A percentile compares a stretch with the other conserved stretches of the same genome.
Conservation (phyloP, 2,113 vertebrate genomes). For the Mormyrus lacerda region DNA sequence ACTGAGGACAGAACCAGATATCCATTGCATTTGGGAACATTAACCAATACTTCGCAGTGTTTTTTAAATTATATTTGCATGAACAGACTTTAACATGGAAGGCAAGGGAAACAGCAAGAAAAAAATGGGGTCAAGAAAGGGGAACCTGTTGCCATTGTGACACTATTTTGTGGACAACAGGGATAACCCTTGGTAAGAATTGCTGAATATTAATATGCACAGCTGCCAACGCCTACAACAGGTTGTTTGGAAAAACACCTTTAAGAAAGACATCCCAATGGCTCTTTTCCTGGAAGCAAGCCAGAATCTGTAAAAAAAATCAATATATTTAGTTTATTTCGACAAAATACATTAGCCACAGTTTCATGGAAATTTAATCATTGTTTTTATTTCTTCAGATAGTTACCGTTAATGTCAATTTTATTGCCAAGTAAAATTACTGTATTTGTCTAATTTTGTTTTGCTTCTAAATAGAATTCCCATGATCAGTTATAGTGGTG, state of each 20-base stretch:
- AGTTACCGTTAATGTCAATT: background rate
- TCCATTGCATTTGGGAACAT: background rate
- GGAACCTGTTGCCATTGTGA: background rate
- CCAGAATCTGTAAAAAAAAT: background rate
- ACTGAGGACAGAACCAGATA: background rate
- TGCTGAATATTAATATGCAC: background rate
- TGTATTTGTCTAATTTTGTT: background rate
- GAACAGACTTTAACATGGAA: background rate
- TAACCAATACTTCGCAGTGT: background rate
- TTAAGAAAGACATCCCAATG: background rate
- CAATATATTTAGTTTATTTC: background rate
- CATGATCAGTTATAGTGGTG: background rate
- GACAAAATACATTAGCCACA: background rate
- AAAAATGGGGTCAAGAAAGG: background rate
- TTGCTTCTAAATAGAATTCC: background rate
- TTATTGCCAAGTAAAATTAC: background rate
- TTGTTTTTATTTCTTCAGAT: background rate
- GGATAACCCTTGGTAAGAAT: constrained; percentile 15
- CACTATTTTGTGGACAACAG: background rate
- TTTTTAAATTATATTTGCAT: background rate
- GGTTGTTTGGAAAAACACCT: constrained; percentile 7
- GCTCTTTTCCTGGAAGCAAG: background rate
- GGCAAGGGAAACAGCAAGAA: background rate
- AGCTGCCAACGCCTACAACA: background rate
- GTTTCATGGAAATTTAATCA: background rate